phyloP scores from a whole-genome alignment of 2,797 vertebrate genomes.

The Petrocephalus sullivani region DNA sequence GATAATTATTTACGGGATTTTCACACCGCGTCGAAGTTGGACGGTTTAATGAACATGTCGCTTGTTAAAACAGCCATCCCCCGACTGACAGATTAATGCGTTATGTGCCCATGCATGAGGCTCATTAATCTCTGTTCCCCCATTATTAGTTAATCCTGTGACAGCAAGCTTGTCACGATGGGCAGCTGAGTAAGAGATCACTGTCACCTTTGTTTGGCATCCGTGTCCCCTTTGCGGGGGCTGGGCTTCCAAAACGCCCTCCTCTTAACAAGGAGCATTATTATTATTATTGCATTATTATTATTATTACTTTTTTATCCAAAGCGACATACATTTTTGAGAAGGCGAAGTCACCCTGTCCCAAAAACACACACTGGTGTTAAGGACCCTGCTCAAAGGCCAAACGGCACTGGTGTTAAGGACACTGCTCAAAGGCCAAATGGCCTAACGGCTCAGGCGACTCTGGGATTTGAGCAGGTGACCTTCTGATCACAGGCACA shows the following conservation, averaged over 20 bases:
- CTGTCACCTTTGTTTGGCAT: background rate
- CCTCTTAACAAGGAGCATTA: background rate
- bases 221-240: background rate
- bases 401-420: background rate
- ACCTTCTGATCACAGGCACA: background rate
- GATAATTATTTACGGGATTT: slow-evolving; percentile 6
- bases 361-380: background rate
- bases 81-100: background rate
- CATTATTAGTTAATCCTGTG: slow-evolving; percentile 5
- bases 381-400: background rate
- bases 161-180: background rate
- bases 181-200: background rate
- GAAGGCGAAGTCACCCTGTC: background rate
- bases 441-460: background rate
- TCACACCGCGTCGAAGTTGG: background rate
- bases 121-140: background rate
- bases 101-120: background rate
- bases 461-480: background rate
- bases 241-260: background rate
- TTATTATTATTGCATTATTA: background rate
- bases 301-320: background rate
- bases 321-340: background rate
- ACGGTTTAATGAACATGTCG: background rate
- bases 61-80: background rate
- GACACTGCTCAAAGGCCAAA: background rate